Conservation (phyloP, 2,888 invertebrate genomes). For the Diabrotica balteata region DNA sequence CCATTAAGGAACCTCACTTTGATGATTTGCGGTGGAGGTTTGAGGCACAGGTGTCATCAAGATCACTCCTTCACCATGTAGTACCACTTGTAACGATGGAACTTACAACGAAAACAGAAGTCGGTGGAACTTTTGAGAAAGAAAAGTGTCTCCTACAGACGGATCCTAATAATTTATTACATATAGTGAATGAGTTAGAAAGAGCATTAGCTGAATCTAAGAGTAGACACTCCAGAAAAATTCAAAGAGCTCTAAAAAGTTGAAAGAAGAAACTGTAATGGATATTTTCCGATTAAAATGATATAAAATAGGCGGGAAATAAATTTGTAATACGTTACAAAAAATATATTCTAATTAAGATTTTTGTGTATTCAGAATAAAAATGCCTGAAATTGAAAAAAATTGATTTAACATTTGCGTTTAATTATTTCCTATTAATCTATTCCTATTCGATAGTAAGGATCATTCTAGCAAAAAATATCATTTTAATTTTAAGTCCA, state of each 20-base stretch:
- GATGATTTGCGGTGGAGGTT: slow-evolving; percentile 72
- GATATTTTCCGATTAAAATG: too few species aligned
- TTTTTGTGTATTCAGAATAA: too few species aligned
- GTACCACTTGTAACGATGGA: slow-evolving; percentile 69
- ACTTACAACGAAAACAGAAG: slow-evolving; percentile 55
- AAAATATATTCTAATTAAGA: too few species aligned
- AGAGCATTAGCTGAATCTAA: slow-evolving; percentile 69
- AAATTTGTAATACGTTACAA: too few species aligned
- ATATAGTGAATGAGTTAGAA: slow-evolving; percentile 70
- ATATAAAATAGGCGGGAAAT: too few species aligned
- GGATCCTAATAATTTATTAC: slow-evolving; percentile 68
- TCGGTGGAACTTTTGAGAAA: slow-evolving; percentile 50
- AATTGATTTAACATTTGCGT: too few species aligned
- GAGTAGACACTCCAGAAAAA: slow-evolving; percentile 60
- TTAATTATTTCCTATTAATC: too few species aligned
- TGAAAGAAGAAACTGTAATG: slow-evolving; percentile 12
- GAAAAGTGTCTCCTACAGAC: slow-evolving; percentile 64
- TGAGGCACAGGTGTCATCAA: slow-evolving; percentile 69
- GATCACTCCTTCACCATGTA: slow-evolving; percentile 66
- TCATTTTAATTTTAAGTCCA: too few species aligned
- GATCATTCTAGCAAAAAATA: too few species aligned
- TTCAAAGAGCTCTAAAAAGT: slow-evolving; percentile 54
- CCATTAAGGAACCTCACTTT: slow-evolving; percentile 61
- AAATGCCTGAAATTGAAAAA: too few species aligned
- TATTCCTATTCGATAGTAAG: too few species aligned